These are phyloP conservation scores for Brachystomella parvula DNA, from an alignment of 1,140 invertebrate genomes.

Conservation along the genomic window DNA sequence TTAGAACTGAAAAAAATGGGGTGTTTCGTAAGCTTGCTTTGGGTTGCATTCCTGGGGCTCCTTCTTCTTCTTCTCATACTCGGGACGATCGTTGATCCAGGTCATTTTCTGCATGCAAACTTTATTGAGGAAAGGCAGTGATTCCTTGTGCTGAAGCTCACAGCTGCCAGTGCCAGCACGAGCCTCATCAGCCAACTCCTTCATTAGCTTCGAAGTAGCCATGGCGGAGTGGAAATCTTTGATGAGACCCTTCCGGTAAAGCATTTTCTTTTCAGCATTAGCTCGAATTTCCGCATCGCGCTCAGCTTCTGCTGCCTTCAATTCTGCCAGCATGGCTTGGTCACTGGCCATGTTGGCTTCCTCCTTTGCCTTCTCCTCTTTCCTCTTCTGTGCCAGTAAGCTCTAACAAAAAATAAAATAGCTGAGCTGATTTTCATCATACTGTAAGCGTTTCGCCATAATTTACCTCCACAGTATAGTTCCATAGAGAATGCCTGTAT, in stretches of 20 bases:
- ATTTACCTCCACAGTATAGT: constrained; percentile 29
- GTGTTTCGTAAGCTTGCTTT: constrained; percentile 14
- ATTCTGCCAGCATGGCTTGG: constrained; percentile 14
- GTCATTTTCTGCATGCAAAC: constrained; percentile 26
- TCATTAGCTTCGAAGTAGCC: constrained; percentile 21
- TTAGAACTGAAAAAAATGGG: background rate
- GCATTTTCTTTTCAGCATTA: constrained; percentile 21
- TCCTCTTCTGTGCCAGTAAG: constrained; percentile 19
- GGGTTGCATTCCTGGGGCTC: constrained; percentile 12
- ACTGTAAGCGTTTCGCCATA: background rate
- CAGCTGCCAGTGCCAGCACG: background rate
- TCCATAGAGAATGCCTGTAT: constrained; percentile 31
- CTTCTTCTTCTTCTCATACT: constrained; percentile 24
- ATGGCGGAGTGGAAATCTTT: constrained; percentile 33
- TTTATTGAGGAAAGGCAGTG: constrained; percentile 19
- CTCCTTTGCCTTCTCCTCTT: constrained; percentile 10
- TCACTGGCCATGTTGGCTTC: background rate
- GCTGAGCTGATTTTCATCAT: background rate
- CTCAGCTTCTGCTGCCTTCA: constrained; percentile 11
- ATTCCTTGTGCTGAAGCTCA: background rate
- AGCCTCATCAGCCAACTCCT: constrained; percentile 14
- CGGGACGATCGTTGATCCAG: constrained; percentile 22
- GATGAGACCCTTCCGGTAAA: constrained; percentile 35
- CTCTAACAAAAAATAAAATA: constrained; percentile 21
- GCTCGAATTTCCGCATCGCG: constrained; percentile 13